Base-by-base conservation (phyloP, 1,140 invertebrate species). In the Mya arenaria region DNA sequence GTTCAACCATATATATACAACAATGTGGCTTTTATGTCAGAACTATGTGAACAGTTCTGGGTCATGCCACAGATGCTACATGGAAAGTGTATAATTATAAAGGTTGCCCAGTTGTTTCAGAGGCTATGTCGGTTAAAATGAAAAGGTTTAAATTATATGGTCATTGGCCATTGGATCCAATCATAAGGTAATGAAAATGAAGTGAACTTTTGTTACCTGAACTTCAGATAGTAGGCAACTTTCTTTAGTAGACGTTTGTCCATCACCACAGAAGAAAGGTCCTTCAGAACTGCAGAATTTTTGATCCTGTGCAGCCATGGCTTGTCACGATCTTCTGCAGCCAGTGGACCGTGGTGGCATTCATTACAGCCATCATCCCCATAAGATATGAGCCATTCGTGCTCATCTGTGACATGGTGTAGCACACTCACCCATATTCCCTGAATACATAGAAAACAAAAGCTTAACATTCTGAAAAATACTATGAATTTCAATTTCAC, bases 401-500 rank as follows among this genome's bases (percentile, higher is more conserved):
- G 71, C 23, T 74, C 32, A 23, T 82, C 55, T 0, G 69, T 73
- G 19, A 82, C 39, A 56, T 73, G 79, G 58, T 82, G 41, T 1
- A 82, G 37, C 0, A 82, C 60, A 65, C 69, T 66, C 56, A 68
- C 60, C 78, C 66, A 81, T 32, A 81, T 72, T 4, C 66, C 58
- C 78, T 81, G 32, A 23, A 36, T 5, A 0, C 56, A 23, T 19
- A 37, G 13, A 19, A 41, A 65, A 4, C 48, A 52, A 10, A 3
- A 52, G 25, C n/a, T n/a, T n/a, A n/a, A n/a, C n/a, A n/a, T n/a
- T n/a, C n/a, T n/a, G n/a, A n/a, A n/a, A n/a, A n/a, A n/a, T n/a
- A n/a, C n/a, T n/a, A n/a, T n/a, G n/a, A n/a, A n/a, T n/a, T n/a
- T n/a, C n/a, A n/a, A n/a, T n/a, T n/a, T n/a, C n/a, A n/a, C n/a